phyloP scores from a whole-genome alignment of 1,140 invertebrate genomes.

The Riptortus pedestris region DNA sequence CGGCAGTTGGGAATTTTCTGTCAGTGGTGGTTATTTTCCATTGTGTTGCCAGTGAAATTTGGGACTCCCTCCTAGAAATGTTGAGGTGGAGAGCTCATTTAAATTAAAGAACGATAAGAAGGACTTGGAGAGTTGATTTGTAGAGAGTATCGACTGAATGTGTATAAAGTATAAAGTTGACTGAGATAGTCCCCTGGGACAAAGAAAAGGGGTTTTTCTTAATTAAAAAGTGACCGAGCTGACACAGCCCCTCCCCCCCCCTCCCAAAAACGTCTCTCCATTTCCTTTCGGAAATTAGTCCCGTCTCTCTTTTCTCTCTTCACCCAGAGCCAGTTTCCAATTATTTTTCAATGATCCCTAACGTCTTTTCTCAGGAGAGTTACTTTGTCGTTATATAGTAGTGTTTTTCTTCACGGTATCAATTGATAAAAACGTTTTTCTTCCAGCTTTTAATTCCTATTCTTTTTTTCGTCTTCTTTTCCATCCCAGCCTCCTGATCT shows the following conservation, averaged over 20 bases:
- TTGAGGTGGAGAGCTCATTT: too few relatives aligned
- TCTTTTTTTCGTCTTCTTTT: too few relatives aligned
- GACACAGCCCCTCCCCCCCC: background rate
- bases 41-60: too few relatives aligned
- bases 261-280: background rate
- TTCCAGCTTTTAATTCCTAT: too few relatives aligned
- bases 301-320: background rate
- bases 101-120: too few relatives aligned
- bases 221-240: background rate
- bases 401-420: background rate
- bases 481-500: too few relatives aligned
- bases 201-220: background rate
- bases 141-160: background rate
- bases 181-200: background rate
- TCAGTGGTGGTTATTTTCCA: too few relatives aligned
- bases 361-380: background rate
- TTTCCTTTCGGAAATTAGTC: constrained; percentile 3
- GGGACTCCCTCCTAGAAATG: too few relatives aligned
- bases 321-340: background rate
- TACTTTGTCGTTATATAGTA: background rate
- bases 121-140: background rate
- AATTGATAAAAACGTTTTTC: too few relatives aligned
- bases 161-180: background rate
- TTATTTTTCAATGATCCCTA: constrained; percentile 1
- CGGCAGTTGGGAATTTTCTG: too few relatives aligned